phyloP scores from a whole-genome alignment of 1,140 invertebrate genomes.

The Pseudomyrmex dendroicus region DNA sequence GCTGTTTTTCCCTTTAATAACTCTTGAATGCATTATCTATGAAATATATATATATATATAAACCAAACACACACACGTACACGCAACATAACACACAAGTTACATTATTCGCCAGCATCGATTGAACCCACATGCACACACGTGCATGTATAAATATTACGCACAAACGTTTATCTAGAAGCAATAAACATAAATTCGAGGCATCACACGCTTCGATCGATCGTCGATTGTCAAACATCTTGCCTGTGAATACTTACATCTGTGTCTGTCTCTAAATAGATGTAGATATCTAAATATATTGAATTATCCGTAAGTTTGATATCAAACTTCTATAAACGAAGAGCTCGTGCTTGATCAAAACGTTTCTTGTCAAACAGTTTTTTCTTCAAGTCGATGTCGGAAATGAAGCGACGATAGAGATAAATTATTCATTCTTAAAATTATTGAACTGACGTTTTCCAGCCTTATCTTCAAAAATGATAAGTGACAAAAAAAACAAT shows the following conservation, averaged over 20 bases:
- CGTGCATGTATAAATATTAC: slow-evolving; percentile 8
- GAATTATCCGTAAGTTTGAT: background rate
- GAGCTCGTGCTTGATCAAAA: slow-evolving; percentile 9
- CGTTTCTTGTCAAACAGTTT: background rate
- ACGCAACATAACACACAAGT: background rate
- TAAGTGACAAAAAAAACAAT: background rate
- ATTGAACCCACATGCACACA: slow-evolving; percentile 2
- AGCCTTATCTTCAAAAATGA: background rate
- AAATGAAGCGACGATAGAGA: background rate
- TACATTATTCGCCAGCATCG: slow-evolving; percentile 16
- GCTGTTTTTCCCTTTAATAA: slow-evolving; percentile 34
- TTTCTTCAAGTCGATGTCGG: background rate
- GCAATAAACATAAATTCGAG: slow-evolving; percentile 51
- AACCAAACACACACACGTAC: slow-evolving; percentile 25
- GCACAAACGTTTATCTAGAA: slow-evolving; percentile 22
- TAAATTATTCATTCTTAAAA: no score
- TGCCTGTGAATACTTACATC: background rate
- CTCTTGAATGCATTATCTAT: slow-evolving; percentile 56
- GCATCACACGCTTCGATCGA: background rate
- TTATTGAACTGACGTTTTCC: no score
- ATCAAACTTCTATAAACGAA: background rate
- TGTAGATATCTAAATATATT: background rate
- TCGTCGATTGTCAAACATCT: background rate
- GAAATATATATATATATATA: slow-evolving; percentile 27
- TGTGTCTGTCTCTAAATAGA: background rate